Evolutionary conservation across 2,113 vertebrate species (phyloP).

Genomic region (Meleagris gallopavo): DNA sequence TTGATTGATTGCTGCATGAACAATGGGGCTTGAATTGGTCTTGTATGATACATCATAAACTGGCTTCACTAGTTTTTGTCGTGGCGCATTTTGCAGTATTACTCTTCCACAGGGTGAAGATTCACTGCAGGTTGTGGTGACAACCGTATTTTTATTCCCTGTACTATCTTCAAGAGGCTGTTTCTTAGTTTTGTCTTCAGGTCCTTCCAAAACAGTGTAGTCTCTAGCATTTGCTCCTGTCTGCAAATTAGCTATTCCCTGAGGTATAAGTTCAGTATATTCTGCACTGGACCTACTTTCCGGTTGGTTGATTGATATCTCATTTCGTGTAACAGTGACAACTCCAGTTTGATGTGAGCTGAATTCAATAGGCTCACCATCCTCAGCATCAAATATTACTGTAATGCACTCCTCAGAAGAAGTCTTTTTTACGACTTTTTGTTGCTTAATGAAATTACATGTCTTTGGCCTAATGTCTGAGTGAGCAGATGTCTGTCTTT

Average conservation of each 20-base stretch:
- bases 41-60: conserved; percentile 62
- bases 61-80: conserved; percentile 79
- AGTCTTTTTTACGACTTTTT: conserved; percentile 78
- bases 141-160: conserved; percentile 58
- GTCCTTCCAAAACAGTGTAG: conserved; percentile 72
- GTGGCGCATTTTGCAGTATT: conserved; percentile 68
- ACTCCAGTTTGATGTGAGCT: conserved; percentile 79
- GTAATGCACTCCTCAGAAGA: conserved; percentile 87
- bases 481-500: conserved; percentile 37
- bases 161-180: conserved; percentile 57
- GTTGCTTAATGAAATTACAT: conserved; percentile 82
- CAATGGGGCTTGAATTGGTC: conserved; percentile 68
- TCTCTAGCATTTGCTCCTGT: conserved; percentile 70
- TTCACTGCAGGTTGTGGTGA: conserved; percentile 51
- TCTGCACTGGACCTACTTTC: conserved; percentile 68
- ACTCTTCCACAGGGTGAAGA: conserved; percentile 63
- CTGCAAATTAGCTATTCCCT: conserved; percentile 78
- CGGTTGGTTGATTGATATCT: conserved; percentile 72
- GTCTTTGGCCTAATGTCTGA: conserved; percentile 79
- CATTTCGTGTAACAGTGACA: conserved; percentile 78
- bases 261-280: conserved; percentile 76
- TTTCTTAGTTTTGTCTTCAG: conserved; percentile 76
- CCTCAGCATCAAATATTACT: conserved; percentile 85
- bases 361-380: conserved; percentile 86
- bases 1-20: conserved; percentile 58